Evolutionary conservation across 1,140 invertebrate genomes (phyloP).

Genomic region (Trichoplusia ni): DNA sequence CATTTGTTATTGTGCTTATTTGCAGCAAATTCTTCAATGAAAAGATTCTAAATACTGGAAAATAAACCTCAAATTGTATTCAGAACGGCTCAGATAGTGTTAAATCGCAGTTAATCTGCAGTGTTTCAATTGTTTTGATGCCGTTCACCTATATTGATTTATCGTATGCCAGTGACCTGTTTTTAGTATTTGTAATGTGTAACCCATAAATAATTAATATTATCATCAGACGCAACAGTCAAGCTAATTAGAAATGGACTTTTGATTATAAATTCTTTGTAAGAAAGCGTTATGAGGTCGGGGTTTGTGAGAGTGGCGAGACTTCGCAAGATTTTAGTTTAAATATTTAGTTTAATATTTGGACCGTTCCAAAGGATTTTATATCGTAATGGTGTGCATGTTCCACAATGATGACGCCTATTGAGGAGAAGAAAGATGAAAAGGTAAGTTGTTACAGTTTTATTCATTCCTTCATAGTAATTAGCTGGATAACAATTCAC

Average conservation of each 20-base stretch:
- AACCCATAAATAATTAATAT: constrained; percentile 74
- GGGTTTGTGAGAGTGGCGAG: not conserved
- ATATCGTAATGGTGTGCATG: constrained; percentile 69
- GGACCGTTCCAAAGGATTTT: constrained; percentile 34
- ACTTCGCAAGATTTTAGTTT: not conserved
- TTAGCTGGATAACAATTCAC: too few relatives aligned
- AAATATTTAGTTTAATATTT: constrained; percentile 1
- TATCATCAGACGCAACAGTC: constrained; percentile 42
- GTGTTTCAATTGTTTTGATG: constrained; percentile 68
- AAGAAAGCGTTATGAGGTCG: constrained; percentile 6
- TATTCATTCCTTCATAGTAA: not conserved
- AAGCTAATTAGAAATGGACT: constrained; percentile 34
- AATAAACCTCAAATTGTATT: not conserved
- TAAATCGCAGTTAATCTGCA: not conserved
- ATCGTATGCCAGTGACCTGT: constrained; percentile 75
- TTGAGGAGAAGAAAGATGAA: constrained; percentile 79
- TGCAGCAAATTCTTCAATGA: constrained; percentile 9
- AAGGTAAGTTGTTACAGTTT: constrained; percentile 63
- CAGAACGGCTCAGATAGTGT: not conserved
- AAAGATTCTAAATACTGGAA: not conserved
- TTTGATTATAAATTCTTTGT: constrained; percentile 33
- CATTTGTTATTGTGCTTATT: constrained; percentile 31
- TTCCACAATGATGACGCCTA: constrained; percentile 77
- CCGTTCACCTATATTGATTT: constrained; percentile 77
- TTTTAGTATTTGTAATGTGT: constrained; percentile 69